Evolutionary conservation across 2,797 vertebrate species (phyloP).

Genomic region (Xenentodon cancila): DNA sequence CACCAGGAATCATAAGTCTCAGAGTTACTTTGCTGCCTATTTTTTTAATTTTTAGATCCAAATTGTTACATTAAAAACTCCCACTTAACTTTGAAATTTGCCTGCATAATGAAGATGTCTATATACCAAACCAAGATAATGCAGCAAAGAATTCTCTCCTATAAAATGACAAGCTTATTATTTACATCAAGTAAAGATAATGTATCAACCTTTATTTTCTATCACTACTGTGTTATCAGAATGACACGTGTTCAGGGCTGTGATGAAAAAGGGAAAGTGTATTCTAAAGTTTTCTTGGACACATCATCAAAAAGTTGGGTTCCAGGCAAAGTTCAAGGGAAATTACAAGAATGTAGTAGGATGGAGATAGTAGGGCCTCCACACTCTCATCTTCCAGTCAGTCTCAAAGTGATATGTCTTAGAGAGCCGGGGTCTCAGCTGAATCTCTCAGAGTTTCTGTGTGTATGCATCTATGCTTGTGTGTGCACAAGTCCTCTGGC

Average conservation of each 20-base stretch:
- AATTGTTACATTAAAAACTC: background rate
- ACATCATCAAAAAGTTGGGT: constrained; percentile 12
- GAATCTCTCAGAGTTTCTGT: constrained; percentile 45
- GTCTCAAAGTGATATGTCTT: constrained; percentile 60
- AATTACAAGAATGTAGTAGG: constrained; percentile 37
- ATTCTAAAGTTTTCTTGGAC: constrained; percentile 52
- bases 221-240: constrained; percentile 43
- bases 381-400: constrained; percentile 58
- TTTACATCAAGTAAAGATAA: constrained; percentile 10
- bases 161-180: background rate
- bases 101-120: background rate
- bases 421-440: constrained; percentile 60
- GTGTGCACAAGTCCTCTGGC: constrained; percentile 62
- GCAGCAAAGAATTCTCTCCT: too few species aligned
- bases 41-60: background rate
- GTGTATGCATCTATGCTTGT: constrained; percentile 24
- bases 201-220: constrained; percentile 71
- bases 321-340: constrained; percentile 35
- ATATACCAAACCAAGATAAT: background rate
- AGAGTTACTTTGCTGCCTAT: background rate
- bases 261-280: constrained; percentile 13
- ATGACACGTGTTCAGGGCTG: constrained; percentile 16
- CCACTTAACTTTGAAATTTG: constrained; percentile 4
- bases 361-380: constrained; percentile 40
- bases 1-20: background rate